Percentiles rank a stretch among this genome's conserved stretches.
Conservation (phyloP, 30 jellyfish, hydroid and myxozoan genomes). For the Hydra vulgaris region DNA sequence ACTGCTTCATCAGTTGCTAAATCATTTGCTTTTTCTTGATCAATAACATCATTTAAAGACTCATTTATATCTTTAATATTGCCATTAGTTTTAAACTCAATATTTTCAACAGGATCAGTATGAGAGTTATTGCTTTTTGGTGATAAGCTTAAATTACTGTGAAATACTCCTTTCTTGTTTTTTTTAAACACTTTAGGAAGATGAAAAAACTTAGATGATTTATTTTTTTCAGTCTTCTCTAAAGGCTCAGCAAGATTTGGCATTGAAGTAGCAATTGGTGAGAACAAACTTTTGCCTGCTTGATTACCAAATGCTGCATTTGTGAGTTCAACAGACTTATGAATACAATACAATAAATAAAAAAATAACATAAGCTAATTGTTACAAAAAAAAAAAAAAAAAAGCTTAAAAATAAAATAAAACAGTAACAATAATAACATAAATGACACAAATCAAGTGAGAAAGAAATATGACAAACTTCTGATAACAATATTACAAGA, state of each 20-base stretch:
- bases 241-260: conserved; percentile 12
- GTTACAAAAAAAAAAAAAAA: too few relatives aligned
- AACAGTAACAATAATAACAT: too few relatives aligned
- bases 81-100: background rate
- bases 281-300: background rate
- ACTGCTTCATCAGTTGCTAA: conserved; percentile 41
- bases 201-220: conserved; percentile 17
- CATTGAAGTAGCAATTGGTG: conserved; percentile 1
- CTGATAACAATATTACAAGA: too few relatives aligned
- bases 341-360: too few relatives aligned
- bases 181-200: conserved; percentile 25
- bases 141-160: background rate
- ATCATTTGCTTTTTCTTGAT: conserved; percentile 21
- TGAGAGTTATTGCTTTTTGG: background rate
- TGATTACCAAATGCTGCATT: too few relatives aligned
- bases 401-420: too few relatives aligned
- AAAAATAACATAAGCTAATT: too few relatives aligned
- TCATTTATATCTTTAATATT: too few relatives aligned
- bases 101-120: too few relatives aligned
- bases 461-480: too few relatives aligned
- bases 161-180: background rate
- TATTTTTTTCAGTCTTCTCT: conserved; percentile 18
- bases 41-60: background rate
- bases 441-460: too few relatives aligned
- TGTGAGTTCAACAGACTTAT: too few relatives aligned